Evolutionary conservation across 2,797 vertebrate species (phyloP).

Genomic region (Labeo calbasu): DNA sequence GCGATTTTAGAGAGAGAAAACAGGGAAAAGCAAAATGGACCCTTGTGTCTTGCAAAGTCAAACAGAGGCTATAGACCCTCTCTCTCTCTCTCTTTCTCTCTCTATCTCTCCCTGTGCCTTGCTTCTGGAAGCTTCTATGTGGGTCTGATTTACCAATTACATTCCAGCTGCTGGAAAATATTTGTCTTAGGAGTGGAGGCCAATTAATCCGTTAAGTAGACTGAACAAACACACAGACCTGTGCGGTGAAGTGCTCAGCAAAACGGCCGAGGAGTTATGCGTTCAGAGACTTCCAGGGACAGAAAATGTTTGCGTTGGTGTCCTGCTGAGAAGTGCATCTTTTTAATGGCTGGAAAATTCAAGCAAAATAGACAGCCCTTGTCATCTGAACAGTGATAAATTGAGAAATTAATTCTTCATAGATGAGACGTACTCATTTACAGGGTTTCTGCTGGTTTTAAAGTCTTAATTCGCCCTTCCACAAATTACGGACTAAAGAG

Average conservation of each 20-base stretch:
- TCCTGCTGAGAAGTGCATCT: conserved; percentile 47
- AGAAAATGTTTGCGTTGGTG: conserved; percentile 44
- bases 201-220: conserved; percentile 61
- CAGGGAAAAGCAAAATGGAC: conserved; percentile 46
- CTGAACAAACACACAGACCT: conserved; percentile 59
- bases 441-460: not conserved
- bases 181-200: conserved; percentile 58
- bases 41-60: conserved; percentile 63
- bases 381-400: conserved; percentile 33
- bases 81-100: conserved; percentile 27
- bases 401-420: not conserved
- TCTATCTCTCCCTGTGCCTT: conserved; percentile 4
- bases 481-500: not conserved
- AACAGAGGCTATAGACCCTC: conserved; percentile 59
- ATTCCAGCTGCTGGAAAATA: conserved; percentile 62
- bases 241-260: conserved; percentile 32
- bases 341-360: conserved; percentile 50
- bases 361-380: conserved; percentile 27
- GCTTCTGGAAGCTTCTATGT: conserved; percentile 47
- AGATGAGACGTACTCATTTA: conserved; percentile 3
- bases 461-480: not conserved
- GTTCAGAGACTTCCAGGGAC: conserved; percentile 40
- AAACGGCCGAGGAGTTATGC: conserved; percentile 52
- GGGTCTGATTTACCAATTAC: conserved; percentile 63
- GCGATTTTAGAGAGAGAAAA: conserved; percentile 64